Evolutionary conservation across 2,797 vertebrate genomes (phyloP), one percentile per base, ranked within the genome.

Genomic region (Myiothlypis chrysogaster): DNA sequence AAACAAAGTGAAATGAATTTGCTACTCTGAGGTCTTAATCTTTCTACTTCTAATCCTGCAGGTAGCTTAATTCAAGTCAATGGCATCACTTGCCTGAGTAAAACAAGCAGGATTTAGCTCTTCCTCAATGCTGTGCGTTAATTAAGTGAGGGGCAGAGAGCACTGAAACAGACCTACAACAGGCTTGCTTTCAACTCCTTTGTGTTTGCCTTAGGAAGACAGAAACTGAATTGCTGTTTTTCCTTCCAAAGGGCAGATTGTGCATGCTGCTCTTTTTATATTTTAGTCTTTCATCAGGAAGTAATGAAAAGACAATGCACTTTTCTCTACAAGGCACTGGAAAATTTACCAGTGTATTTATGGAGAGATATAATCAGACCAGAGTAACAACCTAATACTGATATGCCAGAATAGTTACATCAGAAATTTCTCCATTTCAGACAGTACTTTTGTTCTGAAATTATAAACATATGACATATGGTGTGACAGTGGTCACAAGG

Each of bases 1-100:
- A 94, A 93, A 90, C 88, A 85, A 52, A 71, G 35, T 50, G 27
- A 66, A 95, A 95, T 70, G 17, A 77, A 93, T 87, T 94, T 89
- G 60, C 68, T 72, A 34, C 16, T 13, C 44, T 69, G n/a, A 93
- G 22, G 47, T 94, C 88, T 90, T 94, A 93, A 90, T 94, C 77
- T 55, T 76, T 82, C 87, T 70, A 13, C 24, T 76, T 75, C 66
- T 87, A 82, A 87, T 93, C 73, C 60, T 37, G 22, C 86, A 96
- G 90, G 95, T 95, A 97, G 20, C 21, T 95, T 77, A 85, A 92
- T 78, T 84, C 52, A 60, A 83, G 52, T 85, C 86, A 89, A 61
- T 66, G 75, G n/a, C 64, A 84, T 89, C 78, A 57, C 39, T 93
- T 87, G 75, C 43, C 39, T 66, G 52, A 76, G 83, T 77, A 90